Base-by-base conservation (phyloP, 2,113 vertebrate species). In the Mobula hypostoma region DNA sequence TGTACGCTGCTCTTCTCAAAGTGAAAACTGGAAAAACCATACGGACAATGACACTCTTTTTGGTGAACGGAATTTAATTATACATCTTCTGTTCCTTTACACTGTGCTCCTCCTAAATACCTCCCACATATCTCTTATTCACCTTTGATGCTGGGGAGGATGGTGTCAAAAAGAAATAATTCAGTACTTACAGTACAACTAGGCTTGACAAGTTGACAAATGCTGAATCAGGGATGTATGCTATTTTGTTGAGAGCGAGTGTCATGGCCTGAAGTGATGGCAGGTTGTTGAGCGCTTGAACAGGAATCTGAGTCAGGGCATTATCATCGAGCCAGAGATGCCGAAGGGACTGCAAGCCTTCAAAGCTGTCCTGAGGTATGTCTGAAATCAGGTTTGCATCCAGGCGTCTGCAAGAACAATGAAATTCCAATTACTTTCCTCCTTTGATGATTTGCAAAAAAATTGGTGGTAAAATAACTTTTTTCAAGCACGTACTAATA, bases 311-410 rank as follows among this genome's bases (percentile, higher is more conserved):
- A 0, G 96, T 97, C 94, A 99, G 97, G 15, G 96, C 98, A 61
- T 99, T 99, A 95, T 99, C 98, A 0, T 99, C 98, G 96, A 99
- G 95, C 98, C 98, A 99, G 95, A 99, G 98, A 96, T 99, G 98
- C 93, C 98, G 97, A 9, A 99, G 94, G 94, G 98, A 97, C 9
- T 95, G 96, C 94, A 99, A 97, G 48, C 98, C 98, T 95, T 97
- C 96, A 15, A 99, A 98, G 94, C 98, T 98, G 95, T 95, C 95
- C 78, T 98, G 96, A 0, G 98, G 98, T 94, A 99, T 98, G 95
- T 97, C 97, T 78, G 97, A 97, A 96, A 99, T 97, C 94, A 99
- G 97, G 96, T 99, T 99, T 27, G 98, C 98, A 94, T 99, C 98
- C 83, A 99, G 97, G 94, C 98, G 98, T 94, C 98, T 99, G 96